Evolutionary conservation across 2,888 invertebrate genomes (phyloP), one percentile per base, ranked within the genome.

Genomic region (Strigamia transsilvanica): DNA sequence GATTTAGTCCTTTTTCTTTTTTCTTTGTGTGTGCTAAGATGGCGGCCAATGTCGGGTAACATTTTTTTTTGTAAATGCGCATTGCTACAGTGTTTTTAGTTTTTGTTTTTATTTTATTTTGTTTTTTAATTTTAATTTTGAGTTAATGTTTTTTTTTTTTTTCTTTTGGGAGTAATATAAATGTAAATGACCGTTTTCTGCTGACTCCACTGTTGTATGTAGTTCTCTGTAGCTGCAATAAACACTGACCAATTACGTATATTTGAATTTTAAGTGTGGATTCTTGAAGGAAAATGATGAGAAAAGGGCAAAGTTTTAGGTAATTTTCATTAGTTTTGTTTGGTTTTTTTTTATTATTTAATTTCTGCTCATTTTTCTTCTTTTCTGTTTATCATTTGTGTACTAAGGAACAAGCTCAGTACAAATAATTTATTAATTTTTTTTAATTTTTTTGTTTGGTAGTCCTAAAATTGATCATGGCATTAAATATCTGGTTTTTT

Each of bases 181-280:
- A 61, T 81, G 81, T 81, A 12, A 56, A 66, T 27, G 80, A 27
- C 23, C 80, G 42, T 80, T 80, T 77, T 80, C 46, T 80, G 23
- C 61, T 38, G 78, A 78, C 23, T 32, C 82, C 82, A 82, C 78
- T 82, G 77, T 82, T 82, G 82, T 82, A 82, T 82, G 82, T 82
- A 82, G 82, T 82, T 82, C 82, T 82, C 38, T 81, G 81, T 82
- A 82, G 82, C 82, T 82, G 82, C 82, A 82, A 82, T 78, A 78
- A 82, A 82, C 80, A 46, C 80, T 51, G 80, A 80, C 46, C 80
- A 42, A 80, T 79, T 79, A 78, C 34, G 78, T 78, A 42, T 32
- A 34, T 79, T 79, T 79, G 38, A 56, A 56, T 18, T 56, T 56
- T 56, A 79, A 32, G 41, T 42, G 21, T 38, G 41, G 38, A 42